Evolutionary conservation across 2,797 vertebrate species (phyloP), one percentile per base, ranked within the genome.

Genomic region (Balearica regulorum): DNA sequence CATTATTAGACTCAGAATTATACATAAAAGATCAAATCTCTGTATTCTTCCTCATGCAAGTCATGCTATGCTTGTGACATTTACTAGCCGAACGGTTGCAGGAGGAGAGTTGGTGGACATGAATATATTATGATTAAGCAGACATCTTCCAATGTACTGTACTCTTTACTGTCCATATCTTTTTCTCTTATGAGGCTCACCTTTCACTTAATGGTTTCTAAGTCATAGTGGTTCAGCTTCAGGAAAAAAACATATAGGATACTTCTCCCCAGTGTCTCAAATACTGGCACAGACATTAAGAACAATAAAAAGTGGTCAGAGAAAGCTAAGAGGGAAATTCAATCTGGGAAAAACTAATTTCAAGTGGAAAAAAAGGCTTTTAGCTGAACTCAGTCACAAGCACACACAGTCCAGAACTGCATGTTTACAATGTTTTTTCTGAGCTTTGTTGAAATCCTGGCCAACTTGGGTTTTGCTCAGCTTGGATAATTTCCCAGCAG

Each of bases 401-500:
- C 20, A 96, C 95, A 79, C 62, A 79, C 73, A 89, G 86, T 68
- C 48, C 83, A 94, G 64, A 95, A 68, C 78, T 68, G 48, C 53
- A 90, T 66, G 75, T 71, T 73, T 44, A 93, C 33, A 78, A 58
- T 46, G 20, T 16, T 85, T 91, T 92, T 83, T 73, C 91, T 94
- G 82, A 83, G 83, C 61, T 92, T 91, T 78, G 33, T 83, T 96
- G 83, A 83, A 96, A 57, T 87, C 75, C 82, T 85, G 94, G 90
- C 95, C 94, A 96, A 96, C 43, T 5, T 96, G 94, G 79, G 85
- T 72, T 75, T 93, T 89, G 76, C 84, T 91, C 94, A 97, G 92
- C 76, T 95, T 97, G 95, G 90, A 94, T 69, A 76, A 75, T 90
- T 92, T 97, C 97, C 95, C 96, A 97, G 94, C 90, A 97, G 94